Evolutionary conservation across 2,797 vertebrate genomes (phyloP).

Genomic region (Poeciliopsis paucimaculata): DNA sequence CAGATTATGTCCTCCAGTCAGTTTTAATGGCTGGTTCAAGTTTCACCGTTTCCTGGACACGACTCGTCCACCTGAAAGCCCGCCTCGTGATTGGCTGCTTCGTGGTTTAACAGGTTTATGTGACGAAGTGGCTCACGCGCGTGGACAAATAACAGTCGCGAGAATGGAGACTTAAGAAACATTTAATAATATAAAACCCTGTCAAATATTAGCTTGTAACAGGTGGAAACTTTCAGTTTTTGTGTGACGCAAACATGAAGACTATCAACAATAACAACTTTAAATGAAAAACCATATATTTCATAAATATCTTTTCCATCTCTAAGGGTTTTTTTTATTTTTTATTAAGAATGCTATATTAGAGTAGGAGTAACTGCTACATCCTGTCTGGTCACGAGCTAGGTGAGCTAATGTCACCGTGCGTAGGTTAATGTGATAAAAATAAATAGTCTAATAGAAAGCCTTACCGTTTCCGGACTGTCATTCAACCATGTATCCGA

Average conservation of each 20-base stretch:
- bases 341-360: not conserved
- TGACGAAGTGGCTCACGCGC: not conserved
- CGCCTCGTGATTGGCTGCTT: not conserved
- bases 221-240: not conserved
- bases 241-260: not conserved
- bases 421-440: not conserved
- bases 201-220: not conserved
- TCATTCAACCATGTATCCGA: constrained; percentile 49
- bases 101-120: not conserved
- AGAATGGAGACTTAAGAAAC: not conserved
- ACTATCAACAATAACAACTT: not conserved
- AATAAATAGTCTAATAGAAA: not conserved
- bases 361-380: not conserved
- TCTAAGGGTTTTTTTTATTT: not conserved
- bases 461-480: constrained; percentile 62
- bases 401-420: constrained; percentile 21
- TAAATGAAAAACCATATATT: not conserved
- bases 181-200: not conserved
- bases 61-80: not conserved
- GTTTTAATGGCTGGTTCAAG: not conserved
- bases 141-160: not conserved
- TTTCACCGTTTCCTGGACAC: constrained; percentile 1
- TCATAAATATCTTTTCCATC: not conserved
- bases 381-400: constrained; percentile 6
- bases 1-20: not conserved